Evolutionary conservation across 2,888 invertebrate species (phyloP).

Genomic region (Podabrus alpinus): DNA sequence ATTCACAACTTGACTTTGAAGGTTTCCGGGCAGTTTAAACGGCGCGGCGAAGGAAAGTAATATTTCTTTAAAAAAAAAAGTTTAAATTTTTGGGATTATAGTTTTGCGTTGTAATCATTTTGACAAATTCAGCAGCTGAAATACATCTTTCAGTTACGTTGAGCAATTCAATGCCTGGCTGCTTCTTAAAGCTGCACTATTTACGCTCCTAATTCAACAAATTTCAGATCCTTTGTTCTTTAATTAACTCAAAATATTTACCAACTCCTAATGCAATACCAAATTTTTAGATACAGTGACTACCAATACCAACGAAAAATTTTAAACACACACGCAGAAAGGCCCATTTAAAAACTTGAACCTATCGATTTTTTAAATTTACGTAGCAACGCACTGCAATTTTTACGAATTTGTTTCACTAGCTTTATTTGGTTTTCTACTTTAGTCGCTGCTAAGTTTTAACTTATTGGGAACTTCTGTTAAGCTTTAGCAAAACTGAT

Average conservation of each 20-base stretch:
- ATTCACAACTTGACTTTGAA: too few relatives aligned
- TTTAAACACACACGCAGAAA: background rate
- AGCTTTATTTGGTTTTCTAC: background rate
- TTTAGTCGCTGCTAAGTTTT: background rate
- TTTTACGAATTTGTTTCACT: background rate
- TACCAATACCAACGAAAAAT: conserved; percentile 1
- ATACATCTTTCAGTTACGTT: background rate
- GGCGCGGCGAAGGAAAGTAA: too few relatives aligned
- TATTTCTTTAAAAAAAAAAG: background rate
- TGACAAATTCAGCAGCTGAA: background rate
- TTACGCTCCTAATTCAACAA: conserved; percentile 30
- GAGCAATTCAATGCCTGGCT: conserved; percentile 30
- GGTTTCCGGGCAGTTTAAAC: too few relatives aligned
- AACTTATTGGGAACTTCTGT: conserved; percentile 18
- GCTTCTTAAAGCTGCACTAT: conserved; percentile 32
- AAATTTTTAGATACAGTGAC: conserved; percentile 18
- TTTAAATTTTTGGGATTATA: background rate
- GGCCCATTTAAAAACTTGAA: background rate
- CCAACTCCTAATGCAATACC: conserved; percentile 27
- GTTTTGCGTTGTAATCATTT: background rate
- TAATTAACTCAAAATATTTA: conserved; percentile 54
- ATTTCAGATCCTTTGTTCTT: conserved; percentile 45
- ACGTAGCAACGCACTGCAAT: background rate
- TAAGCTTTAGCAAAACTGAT: conserved; percentile 14
- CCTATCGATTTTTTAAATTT: background rate